Evolutionary conservation across 2,888 invertebrate genomes (phyloP).

Genomic region (Pseudoips prasinana): DNA sequence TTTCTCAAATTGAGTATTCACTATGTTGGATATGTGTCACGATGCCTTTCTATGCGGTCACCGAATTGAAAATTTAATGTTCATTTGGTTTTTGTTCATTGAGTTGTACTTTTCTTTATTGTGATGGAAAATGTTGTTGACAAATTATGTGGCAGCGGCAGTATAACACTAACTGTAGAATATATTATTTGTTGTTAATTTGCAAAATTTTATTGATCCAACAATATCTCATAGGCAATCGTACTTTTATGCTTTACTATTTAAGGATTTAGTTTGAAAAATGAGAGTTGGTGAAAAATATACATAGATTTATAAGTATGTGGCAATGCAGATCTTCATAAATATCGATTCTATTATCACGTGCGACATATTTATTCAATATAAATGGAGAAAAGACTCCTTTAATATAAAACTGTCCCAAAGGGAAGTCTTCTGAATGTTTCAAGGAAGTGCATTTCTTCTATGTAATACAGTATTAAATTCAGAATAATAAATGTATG

Average conservation of each 20-base stretch:
- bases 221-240: conserved; percentile 69
- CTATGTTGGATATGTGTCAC: conserved; percentile 82
- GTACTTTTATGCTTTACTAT: conserved; percentile 70
- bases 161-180: conserved; percentile 61
- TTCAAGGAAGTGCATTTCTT: conserved; percentile 95
- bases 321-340: conserved; percentile 82
- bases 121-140: conserved; percentile 80
- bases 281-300: conserved; percentile 76
- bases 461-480: conserved; percentile 95
- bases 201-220: conserved; percentile 80
- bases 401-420: conserved; percentile 71
- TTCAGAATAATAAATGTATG: conserved; percentile 83
- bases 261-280: conserved; percentile 69
- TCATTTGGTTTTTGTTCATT: conserved; percentile 66
- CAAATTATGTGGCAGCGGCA: conserved; percentile 77
- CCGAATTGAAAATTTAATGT: conserved; percentile 61
- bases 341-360: conserved; percentile 67
- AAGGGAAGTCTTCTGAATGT: conserved; percentile 92
- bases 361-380: conserved; percentile 71
- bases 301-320: conserved; percentile 82
- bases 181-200: conserved; percentile 78
- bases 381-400: conserved; percentile 67
- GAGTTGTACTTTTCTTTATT: conserved; percentile 67
- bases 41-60: conserved; percentile 79
- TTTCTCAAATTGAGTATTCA: conserved; percentile 70